Base-by-base conservation (phyloP, 1,140 invertebrate genomes). In the Drosophila gunungcola region DNA sequence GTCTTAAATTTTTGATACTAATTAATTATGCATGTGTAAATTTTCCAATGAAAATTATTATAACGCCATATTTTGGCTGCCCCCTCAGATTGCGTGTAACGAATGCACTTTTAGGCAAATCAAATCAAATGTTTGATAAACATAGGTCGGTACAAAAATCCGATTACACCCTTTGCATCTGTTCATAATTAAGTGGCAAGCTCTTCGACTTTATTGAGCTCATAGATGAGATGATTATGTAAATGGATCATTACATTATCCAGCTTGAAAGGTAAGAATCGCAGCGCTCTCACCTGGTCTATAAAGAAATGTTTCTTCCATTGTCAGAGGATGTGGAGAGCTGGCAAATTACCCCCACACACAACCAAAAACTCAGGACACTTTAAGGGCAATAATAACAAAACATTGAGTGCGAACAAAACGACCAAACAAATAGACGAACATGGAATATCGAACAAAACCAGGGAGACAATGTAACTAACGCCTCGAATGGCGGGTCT, bases 11-110 rank as follows among this genome's bases (percentile, higher is more conserved):
- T 91, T 91, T 89, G 84, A 89, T 91, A 90, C 89, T 91, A 90
- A 90, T 90, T 90, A 90, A 90, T 90, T 90, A 90, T 90, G 88
- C 88, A 90, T 91, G 77, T 90, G 88, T 90, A 90, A 90, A 90
- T 90, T 86, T 83, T 83, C 73, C 80, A 78, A 84, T 90, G 85
- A 89, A 89, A 89, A 89, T 89, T 80, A 89, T 88, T 88, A 89
- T 89, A 89, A 77, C 83, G 80, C 83, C 83, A 86, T 88, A 86
- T 88, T 86, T 77, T 41, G 69, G 72, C 52, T 46, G 49, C 49
- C 76, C 48, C 9, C 4, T 1, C 43, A 41, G 39, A 70, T 56
- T 29, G 48, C 34, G 49, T 58, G 46, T 21, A 52, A 25, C 41
- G 36, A 53, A 52, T 38, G 49, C 62, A 67, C 25, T 75, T 60